These are phyloP conservation scores for Oophaga pumilio DNA, from an alignment of 2,113 vertebrate species.

Conservation along the genomic window DNA sequence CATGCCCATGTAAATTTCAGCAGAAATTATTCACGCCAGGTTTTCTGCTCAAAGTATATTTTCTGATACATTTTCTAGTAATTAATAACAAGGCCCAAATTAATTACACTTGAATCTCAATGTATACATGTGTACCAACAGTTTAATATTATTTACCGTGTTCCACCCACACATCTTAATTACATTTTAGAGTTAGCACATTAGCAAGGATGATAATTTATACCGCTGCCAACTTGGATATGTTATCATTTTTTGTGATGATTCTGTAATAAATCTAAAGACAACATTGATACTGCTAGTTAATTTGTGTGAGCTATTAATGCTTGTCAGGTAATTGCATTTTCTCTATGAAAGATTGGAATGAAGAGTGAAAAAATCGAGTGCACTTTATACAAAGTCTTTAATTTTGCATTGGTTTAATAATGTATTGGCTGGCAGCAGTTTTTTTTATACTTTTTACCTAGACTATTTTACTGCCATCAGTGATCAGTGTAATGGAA, in stretches of 20 bases:
- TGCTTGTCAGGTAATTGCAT: conserved; percentile 48
- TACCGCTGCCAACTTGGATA: conserved; percentile 51
- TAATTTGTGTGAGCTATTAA: conserved; percentile 33
- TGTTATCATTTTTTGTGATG: conserved; percentile 46
- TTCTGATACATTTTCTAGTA: conserved; percentile 29
- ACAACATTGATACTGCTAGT: conserved; percentile 34
- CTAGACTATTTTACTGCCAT: neutral
- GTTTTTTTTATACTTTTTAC: neutral
- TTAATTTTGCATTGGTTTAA: conserved; percentile 24
- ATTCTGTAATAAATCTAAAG: conserved; percentile 51
- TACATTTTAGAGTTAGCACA: conserved; percentile 53
- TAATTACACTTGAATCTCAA: conserved; percentile 50
- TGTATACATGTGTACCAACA: conserved; percentile 58
- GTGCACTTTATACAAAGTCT: neutral
- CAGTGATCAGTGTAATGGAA: neutral
- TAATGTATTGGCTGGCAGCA: neutral
- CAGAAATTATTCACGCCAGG: conserved; percentile 20
- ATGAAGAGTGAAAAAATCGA: neutral
- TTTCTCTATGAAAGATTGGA: neutral
- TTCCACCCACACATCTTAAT: conserved; percentile 53
- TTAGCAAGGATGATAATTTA: conserved; percentile 55
- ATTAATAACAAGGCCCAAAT: conserved; percentile 56
- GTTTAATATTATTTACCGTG: conserved; percentile 53
- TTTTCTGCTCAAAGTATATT: conserved; percentile 24
- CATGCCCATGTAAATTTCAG: neutral